phyloP scores from a whole-genome alignment of 2,888 invertebrate species.

The Lydus trimaculatus region DNA sequence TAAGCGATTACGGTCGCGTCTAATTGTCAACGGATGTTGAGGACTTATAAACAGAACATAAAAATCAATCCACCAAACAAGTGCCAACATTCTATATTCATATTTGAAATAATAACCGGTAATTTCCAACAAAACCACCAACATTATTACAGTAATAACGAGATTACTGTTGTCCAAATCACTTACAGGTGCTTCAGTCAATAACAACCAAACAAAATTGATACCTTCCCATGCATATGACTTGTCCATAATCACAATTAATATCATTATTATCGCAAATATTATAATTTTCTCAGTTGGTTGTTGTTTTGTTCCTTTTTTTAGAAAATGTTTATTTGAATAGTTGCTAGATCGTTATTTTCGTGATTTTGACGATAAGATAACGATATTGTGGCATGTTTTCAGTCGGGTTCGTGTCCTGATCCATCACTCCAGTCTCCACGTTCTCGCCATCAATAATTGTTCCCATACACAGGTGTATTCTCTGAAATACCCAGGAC shows the following conservation, averaged over 20 bases:
- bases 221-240: background rate
- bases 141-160: constrained; percentile 1
- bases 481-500: constrained; percentile 31
- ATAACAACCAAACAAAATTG: background rate
- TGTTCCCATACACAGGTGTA: constrained; percentile 37
- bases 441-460: constrained; percentile 42
- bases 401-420: constrained; percentile 14
- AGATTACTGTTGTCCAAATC: background rate
- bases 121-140: background rate
- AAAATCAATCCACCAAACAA: background rate
- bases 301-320: no score
- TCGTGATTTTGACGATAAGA: constrained; percentile 2
- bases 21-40: background rate
- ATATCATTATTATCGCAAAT: background rate
- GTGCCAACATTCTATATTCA: background rate
- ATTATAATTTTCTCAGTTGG: background rate
- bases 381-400: constrained; percentile 9
- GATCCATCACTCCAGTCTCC: constrained; percentile 38
- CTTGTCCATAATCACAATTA: background rate
- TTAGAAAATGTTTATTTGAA: background rate
- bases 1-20: constrained; percentile 2
- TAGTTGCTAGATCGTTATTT: background rate
- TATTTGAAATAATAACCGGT: background rate
- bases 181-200: background rate
- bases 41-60: background rate